A percentile compares a stretch with the other conserved stretches of the same genome.
Conservation (phyloP, 2,797 vertebrate species). For the Apogon talboti region DNA sequence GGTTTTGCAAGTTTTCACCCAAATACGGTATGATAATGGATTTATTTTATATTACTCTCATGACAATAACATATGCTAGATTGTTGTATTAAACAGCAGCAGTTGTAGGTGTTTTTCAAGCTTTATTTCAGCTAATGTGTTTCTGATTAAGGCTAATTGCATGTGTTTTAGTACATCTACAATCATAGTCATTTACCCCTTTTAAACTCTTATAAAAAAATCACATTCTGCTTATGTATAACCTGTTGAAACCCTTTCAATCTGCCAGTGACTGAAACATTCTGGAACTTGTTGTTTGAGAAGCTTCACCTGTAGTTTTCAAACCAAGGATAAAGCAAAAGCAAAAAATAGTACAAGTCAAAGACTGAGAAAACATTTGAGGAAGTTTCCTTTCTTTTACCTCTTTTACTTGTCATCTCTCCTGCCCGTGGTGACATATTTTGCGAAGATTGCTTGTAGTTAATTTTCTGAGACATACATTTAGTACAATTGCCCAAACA, state of each 20-base stretch:
- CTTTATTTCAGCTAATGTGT: too few species aligned
- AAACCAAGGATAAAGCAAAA: background rate
- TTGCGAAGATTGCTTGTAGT: conserved; percentile 2
- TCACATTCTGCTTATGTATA: too few species aligned
- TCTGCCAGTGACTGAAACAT: too few species aligned
- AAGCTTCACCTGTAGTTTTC: background rate
- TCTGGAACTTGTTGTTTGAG: background rate
- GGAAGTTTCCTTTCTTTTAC: background rate
- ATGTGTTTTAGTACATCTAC: too few species aligned
- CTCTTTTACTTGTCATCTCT: background rate
- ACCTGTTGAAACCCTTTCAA: too few species aligned
- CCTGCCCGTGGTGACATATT: background rate
- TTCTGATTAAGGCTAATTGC: too few species aligned
- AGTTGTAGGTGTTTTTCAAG: too few species aligned
- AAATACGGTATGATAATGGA: background rate
- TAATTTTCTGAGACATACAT: conserved; percentile 20
- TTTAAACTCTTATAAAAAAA: too few species aligned
- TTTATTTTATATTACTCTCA: too few species aligned
- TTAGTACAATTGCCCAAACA: conserved; percentile 1
- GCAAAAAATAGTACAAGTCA: background rate
- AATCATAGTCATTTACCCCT: too few species aligned
- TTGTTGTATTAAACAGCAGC: too few species aligned
- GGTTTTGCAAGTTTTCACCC: conserved; percentile 54
- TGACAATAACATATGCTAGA: too few species aligned
- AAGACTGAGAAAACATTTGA: background rate